Evolutionary conservation across 2,797 vertebrate species (phyloP).

Genomic region (Enoplosus armatus): DNA sequence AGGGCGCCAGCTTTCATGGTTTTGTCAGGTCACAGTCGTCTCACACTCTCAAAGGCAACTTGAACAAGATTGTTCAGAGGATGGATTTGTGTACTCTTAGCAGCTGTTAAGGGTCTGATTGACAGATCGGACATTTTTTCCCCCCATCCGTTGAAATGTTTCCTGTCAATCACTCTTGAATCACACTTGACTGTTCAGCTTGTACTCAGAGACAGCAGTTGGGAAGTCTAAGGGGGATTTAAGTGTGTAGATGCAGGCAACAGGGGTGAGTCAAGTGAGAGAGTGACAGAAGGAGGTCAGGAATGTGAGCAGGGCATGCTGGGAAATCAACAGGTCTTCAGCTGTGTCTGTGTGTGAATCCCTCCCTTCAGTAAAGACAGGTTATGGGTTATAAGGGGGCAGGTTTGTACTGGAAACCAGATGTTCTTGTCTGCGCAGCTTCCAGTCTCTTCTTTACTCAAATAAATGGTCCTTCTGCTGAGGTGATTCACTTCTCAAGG

Average conservation of each 20-base stretch:
- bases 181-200: slow-evolving; percentile 45
- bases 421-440: slow-evolving; percentile 70
- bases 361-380: slow-evolving; percentile 71
- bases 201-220: slow-evolving; percentile 36
- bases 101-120: slow-evolving; percentile 35
- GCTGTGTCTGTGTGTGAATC: slow-evolving; percentile 68
- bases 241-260: slow-evolving; percentile 45
- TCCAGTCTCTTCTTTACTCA: slow-evolving; percentile 59
- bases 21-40: slow-evolving; percentile 37
- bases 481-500: slow-evolving; percentile 27
- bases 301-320: slow-evolving; percentile 81
- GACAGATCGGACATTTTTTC: slow-evolving; percentile 16
- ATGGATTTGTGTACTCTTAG: slow-evolving; percentile 19
- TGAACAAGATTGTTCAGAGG: slow-evolving; percentile 18
- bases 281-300: slow-evolving; percentile 85
- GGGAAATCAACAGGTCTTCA: slow-evolving; percentile 79
- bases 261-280: slow-evolving; percentile 68
- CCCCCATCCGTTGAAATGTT: slow-evolving; percentile 35
- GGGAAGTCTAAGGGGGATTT: slow-evolving; percentile 17
- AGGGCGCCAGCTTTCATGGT: slow-evolving; percentile 55
- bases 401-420: slow-evolving; percentile 81
- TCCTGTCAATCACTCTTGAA: slow-evolving; percentile 55
- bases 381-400: slow-evolving; percentile 75
- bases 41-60: slow-evolving; percentile 26
- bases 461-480: slow-evolving; percentile 52